Evolutionary conservation across 1,140 invertebrate genomes (phyloP).

Genomic region (Drosophila lacteicornis): DNA sequence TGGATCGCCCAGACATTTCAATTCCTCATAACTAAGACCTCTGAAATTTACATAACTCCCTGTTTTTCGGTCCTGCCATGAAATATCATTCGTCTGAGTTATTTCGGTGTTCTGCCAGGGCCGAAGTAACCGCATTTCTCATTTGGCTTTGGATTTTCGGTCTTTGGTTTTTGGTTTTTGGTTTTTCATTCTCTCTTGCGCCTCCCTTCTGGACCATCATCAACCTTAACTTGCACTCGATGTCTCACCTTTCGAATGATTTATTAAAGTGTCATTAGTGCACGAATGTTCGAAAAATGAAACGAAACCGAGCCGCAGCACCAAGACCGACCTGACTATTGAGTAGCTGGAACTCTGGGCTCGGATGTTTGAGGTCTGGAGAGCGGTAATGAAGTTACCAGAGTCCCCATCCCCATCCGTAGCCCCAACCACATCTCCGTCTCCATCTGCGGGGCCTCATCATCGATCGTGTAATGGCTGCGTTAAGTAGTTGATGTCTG

Average conservation of each 20-base stretch:
- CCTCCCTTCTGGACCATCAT: constrained; percentile 54
- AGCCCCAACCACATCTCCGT: background rate
- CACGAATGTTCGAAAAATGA: constrained; percentile 77
- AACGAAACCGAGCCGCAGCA: constrained; percentile 68
- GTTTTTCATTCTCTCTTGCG: constrained; percentile 39
- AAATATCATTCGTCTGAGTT: constrained; percentile 50
- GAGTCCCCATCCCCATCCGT: constrained; percentile 4
- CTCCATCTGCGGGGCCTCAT: constrained; percentile 9
- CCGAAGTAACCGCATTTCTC: constrained; percentile 67
- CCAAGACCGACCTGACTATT: constrained; percentile 47
- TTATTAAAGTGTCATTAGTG: constrained; percentile 85
- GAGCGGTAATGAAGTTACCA: constrained; percentile 81
- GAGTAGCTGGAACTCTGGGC: constrained; percentile 47
- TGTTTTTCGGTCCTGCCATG: constrained; percentile 25
- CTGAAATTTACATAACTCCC: constrained; percentile 62
- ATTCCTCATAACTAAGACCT: constrained; percentile 42
- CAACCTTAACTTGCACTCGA: constrained; percentile 82
- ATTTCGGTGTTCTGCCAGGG: constrained; percentile 47
- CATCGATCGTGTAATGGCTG: constrained; percentile 78
- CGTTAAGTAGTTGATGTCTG: constrained; percentile 79
- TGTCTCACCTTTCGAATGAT: constrained; percentile 85
- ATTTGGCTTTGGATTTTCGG: constrained; percentile 48
- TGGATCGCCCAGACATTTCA: constrained; percentile 30
- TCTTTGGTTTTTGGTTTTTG: constrained; percentile 27
- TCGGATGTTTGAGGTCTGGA: constrained; percentile 53